Percentiles rank a stretch among this genome's conserved stretches.
phyloP scores from a whole-genome alignment of 2,113 vertebrate genomes.

The Conger conger region DNA sequence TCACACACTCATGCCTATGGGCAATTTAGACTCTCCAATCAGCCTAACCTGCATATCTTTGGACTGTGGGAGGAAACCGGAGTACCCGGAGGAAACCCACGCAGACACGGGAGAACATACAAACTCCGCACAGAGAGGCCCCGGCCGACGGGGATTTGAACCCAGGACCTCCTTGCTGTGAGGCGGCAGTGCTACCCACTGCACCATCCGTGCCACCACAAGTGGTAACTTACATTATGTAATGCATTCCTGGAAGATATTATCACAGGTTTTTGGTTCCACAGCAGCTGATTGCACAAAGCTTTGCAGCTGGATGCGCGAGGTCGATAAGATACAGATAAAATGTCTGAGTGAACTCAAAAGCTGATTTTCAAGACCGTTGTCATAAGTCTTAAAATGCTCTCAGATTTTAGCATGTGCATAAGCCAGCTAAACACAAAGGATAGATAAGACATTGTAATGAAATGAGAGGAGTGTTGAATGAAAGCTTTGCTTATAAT shows the following conservation, averaged over 20 bases:
- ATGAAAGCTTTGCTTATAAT: background rate
- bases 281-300: background rate
- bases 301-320: background rate
- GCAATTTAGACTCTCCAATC: no score
- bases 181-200: no score
- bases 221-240: no score
- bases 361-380: background rate
- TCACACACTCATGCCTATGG: no score
- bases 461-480: background rate
- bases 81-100: no score
- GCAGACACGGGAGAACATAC: no score
- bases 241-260: background rate
- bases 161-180: no score
- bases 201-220: no score
- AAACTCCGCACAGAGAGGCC: no score
- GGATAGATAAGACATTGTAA: background rate
- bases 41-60: no score
- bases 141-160: no score
- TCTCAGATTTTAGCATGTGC: background rate
- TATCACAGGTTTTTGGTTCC: background rate
- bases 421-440: background rate
- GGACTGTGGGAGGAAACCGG: no score
- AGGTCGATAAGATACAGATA: background rate
- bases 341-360: background rate
- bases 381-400: background rate